Conservation (phyloP, 2,888 invertebrate species). For the Acrocera orbiculus region DNA sequence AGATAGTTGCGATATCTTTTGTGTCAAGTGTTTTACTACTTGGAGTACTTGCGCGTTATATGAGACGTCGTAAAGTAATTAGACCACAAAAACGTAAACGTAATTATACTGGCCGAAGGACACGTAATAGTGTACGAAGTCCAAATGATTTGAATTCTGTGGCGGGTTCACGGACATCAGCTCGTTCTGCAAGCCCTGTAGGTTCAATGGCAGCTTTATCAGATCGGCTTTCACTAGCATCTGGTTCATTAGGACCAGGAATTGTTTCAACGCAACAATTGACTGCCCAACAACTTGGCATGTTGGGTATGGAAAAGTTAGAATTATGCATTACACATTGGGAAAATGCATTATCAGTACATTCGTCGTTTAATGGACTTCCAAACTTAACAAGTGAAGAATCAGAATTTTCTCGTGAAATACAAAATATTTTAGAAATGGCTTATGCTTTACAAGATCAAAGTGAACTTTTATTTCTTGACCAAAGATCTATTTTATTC, state of each 20-base stretch:
- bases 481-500: slow-evolving; percentile 75
- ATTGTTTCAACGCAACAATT: slow-evolving; percentile 41
- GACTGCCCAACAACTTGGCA: slow-evolving; percentile 74
- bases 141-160: slow-evolving; percentile 52
- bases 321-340: slow-evolving; percentile 84
- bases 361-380: slow-evolving; percentile 35
- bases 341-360: slow-evolving; percentile 83
- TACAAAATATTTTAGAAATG: slow-evolving; percentile 64
- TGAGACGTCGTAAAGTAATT: slow-evolving; percentile 50
- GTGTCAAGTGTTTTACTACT: slow-evolving; percentile 59
- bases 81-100: slow-evolving; percentile 41
- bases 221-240: slow-evolving; percentile 49
- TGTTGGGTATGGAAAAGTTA: slow-evolving; percentile 85
- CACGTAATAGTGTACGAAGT: slow-evolving; percentile 42
- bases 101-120: slow-evolving; percentile 37
- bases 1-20: slow-evolving; percentile 33
- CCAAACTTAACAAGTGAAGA: slow-evolving; percentile 61
- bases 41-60: slow-evolving; percentile 61
- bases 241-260: slow-evolving; percentile 41
- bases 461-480: slow-evolving; percentile 72
- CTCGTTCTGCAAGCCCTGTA: slow-evolving; percentile 39
- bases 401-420: slow-evolving; percentile 65
- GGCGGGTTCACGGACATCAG: slow-evolving; percentile 46
- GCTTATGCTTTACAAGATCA: slow-evolving; percentile 74
- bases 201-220: slow-evolving; percentile 40